Percentiles rank a stretch among this genome's conserved stretches.
phyloP scores from a whole-genome alignment of 2,113 vertebrate species.

The Crypturellus undulatus region DNA sequence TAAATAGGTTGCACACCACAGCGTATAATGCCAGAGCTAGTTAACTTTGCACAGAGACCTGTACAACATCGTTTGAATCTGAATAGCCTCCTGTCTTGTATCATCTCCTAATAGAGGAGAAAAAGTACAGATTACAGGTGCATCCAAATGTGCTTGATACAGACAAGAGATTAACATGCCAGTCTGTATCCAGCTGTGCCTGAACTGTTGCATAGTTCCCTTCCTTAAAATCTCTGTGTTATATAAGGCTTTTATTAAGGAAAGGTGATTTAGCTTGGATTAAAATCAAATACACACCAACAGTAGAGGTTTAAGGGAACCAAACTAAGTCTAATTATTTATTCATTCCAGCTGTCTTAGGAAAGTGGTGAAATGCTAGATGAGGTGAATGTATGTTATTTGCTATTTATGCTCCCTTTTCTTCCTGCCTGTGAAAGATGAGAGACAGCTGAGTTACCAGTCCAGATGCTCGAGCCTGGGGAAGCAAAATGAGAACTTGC shows the following conservation, averaged over 20 bases:
- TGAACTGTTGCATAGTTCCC: not conserved
- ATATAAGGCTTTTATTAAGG: not conserved
- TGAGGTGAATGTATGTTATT: not conserved
- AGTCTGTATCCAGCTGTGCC: not conserved
- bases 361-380: not conserved
- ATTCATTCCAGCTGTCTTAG: not conserved
- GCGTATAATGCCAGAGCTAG: not conserved
- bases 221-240: not conserved
- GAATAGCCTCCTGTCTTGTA: not conserved
- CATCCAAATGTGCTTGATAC: not conserved
- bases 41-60: not conserved
- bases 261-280: not conserved
- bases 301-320: not conserved
- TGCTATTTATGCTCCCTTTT: not conserved
- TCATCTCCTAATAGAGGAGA: not conserved
- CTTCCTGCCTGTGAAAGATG: not conserved
- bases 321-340: not conserved
- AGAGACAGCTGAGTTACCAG: not conserved
- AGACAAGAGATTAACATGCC: not conserved
- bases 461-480: accelerated
- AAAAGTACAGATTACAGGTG: not conserved
- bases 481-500: not conserved
- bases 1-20: not conserved
- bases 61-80: not conserved
- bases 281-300: not conserved